Evolutionary conservation across 2,797 vertebrate species (phyloP).

Genomic region (Acanthurus lineatus): DNA sequence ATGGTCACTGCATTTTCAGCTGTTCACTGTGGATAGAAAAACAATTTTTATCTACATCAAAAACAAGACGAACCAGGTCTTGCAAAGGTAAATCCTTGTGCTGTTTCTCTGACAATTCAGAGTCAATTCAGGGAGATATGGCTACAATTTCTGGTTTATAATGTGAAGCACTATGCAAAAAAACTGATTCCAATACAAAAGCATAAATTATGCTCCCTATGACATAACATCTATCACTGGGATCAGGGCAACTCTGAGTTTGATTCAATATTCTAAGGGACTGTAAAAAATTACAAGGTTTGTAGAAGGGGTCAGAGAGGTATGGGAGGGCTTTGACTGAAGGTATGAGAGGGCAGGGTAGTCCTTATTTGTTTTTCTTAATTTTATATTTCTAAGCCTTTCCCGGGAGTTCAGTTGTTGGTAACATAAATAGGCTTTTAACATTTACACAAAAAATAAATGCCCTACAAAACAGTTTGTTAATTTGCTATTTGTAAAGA

Average conservation of each 20-base stretch:
- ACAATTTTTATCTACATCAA: not conserved
- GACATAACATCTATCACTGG: constrained; percentile 6
- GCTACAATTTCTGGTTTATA: constrained; percentile 9
- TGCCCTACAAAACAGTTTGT: not conserved
- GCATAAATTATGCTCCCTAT: not conserved
- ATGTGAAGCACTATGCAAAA: not conserved
- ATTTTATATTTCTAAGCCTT: not conserved
- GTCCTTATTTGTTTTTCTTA: not conserved
- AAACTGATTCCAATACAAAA: constrained; percentile 14
- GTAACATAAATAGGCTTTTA: not conserved
- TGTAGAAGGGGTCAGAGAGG: not conserved
- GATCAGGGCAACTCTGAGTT: constrained; percentile 3
- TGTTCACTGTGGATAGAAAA: not conserved
- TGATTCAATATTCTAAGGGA: not conserved
- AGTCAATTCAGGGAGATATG: not conserved
- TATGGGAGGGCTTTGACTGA: too few species aligned
- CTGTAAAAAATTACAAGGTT: not conserved
- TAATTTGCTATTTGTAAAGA: not conserved
- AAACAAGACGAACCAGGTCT: constrained; percentile 18
- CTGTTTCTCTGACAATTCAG: not conserved
- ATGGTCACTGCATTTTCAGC: constrained; percentile 17
- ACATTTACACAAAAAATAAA: constrained; percentile 3
- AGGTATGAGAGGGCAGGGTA: not conserved
- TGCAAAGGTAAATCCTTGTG: not conserved
- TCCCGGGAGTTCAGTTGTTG: not conserved